phyloP scores from a whole-genome alignment of 2,113 vertebrate species.

The Carassius auratus region DNA sequence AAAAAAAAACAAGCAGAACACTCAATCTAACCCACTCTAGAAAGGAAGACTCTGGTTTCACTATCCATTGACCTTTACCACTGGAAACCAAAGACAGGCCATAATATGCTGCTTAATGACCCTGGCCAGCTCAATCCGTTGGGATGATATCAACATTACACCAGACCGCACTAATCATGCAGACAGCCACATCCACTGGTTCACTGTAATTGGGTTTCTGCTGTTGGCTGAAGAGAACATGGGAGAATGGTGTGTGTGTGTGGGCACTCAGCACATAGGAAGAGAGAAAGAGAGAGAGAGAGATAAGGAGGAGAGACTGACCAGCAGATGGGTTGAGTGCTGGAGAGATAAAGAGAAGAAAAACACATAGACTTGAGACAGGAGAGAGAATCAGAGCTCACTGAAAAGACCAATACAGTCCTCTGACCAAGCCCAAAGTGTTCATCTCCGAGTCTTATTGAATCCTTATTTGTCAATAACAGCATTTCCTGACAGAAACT shows the following conservation, averaged over 20 bases:
- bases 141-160: constrained; percentile 73
- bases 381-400: background rate
- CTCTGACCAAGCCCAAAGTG: constrained; percentile 67
- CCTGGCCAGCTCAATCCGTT: constrained; percentile 67
- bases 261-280: background rate
- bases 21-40: constrained; percentile 59
- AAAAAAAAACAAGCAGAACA: constrained; percentile 68
- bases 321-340: too few species aligned
- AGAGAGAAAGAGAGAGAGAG: background rate
- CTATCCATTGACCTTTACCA: constrained; percentile 70
- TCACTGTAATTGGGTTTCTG: constrained; percentile 62
- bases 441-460: constrained; percentile 76
- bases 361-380: constrained; percentile 40
- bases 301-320: background rate
- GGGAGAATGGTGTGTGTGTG: constrained; percentile 13
- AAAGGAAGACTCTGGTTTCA: constrained; percentile 71
- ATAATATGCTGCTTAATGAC: constrained; percentile 74
- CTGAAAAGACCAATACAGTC: constrained; percentile 44
- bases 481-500: constrained; percentile 78
- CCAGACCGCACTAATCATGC: constrained; percentile 65
- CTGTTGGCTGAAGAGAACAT: constrained; percentile 42
- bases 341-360: background rate
- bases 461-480: constrained; percentile 77
- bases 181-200: constrained; percentile 58
- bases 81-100: constrained; percentile 74